Evolutionary conservation across 2,113 vertebrate genomes (phyloP).

Genomic region (Neomonachus schauinslandi): DNA sequence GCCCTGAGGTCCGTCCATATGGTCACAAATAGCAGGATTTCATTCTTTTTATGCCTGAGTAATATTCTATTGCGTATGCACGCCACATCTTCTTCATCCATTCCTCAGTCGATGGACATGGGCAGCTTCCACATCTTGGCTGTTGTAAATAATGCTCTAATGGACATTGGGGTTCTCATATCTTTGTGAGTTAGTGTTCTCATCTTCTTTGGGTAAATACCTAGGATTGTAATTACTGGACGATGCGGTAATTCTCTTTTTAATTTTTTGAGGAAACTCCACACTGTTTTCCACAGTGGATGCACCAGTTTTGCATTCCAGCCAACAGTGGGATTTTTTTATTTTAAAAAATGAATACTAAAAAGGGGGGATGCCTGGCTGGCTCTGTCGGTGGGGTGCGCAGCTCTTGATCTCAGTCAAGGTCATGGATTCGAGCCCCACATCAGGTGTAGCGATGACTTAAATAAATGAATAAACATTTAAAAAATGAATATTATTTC

Average conservation of each 20-base stretch:
- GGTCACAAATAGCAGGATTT: neutral
- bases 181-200: neutral
- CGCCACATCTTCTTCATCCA: neutral
- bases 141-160: fast-evolving
- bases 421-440: neutral
- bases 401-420: neutral
- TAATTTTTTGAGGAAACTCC: neutral
- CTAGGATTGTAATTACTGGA: neutral
- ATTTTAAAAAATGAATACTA: neutral
- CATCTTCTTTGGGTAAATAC: neutral
- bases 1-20: neutral
- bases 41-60: neutral
- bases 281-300: neutral
- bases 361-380: neutral
- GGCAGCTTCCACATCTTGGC: neutral
- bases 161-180: neutral
- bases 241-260: neutral
- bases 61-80: neutral
- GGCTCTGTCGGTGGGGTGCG: fast-evolving
- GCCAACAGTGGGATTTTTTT: neutral
- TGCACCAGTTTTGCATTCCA: neutral
- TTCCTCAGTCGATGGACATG: neutral
- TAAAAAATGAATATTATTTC: constrained; percentile 4
- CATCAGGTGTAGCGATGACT: neutral
- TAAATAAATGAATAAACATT: neutral